Evolutionary conservation across 2,113 vertebrate species (phyloP).

Genomic region (Nematolebias whitei): DNA sequence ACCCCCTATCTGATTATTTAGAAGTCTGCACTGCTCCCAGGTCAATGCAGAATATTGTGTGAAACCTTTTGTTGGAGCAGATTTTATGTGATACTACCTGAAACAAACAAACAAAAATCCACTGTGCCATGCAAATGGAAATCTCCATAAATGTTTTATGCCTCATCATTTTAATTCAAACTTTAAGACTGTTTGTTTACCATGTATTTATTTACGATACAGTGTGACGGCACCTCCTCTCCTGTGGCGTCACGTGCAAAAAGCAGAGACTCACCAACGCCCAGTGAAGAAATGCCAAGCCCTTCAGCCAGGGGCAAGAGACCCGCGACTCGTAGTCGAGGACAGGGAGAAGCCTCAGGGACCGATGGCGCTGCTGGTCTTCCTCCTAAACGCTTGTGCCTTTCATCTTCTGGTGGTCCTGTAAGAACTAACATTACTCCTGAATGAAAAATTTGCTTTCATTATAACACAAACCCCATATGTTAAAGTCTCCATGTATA

Average conservation of each 20-base stretch:
- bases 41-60: too few species aligned
- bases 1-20: too few species aligned
- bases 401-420: slow-evolving; percentile 84
- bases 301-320: slow-evolving; percentile 82
- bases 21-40: too few species aligned
- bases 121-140: not conserved
- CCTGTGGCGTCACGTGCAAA: slow-evolving; percentile 73
- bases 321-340: slow-evolving; percentile 87
- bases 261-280: slow-evolving; percentile 85
- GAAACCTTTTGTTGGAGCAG: too few species aligned
- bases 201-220: slow-evolving; percentile 10
- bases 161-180: not conserved
- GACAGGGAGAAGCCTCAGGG: slow-evolving; percentile 78
- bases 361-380: slow-evolving; percentile 80
- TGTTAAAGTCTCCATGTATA: not conserved
- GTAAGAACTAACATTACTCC: slow-evolving; percentile 75
- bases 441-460: not conserved
- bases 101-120: too few species aligned
- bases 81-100: too few species aligned
- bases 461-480: not conserved
- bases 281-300: slow-evolving; percentile 81
- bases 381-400: slow-evolving; percentile 85
- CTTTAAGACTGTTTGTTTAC: not conserved
- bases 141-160: not conserved
- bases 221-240: slow-evolving; percentile 80